Percentiles rank a stretch among this genome's conserved stretches.
These are phyloP conservation scores for Lophura nycthemera DNA, from an alignment of 2,113 vertebrate genomes.

Conservation along the genomic window DNA sequence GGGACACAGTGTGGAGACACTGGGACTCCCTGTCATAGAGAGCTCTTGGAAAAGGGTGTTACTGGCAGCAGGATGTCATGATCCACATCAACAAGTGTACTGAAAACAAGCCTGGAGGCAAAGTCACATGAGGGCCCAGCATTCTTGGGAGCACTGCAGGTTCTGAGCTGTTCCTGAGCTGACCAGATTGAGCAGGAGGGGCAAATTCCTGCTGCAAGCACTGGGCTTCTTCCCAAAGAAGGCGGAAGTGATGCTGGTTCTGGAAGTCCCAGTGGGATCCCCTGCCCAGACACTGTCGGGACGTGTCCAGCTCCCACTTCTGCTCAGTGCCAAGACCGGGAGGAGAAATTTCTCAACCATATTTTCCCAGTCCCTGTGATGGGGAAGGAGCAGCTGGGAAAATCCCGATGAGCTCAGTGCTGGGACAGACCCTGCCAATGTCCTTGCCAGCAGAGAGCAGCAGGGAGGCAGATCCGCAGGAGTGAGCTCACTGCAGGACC, in stretches of 20 bases:
- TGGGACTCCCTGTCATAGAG: background rate
- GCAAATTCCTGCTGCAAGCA: background rate
- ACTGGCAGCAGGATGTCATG: background rate
- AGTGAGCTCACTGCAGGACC: background rate
- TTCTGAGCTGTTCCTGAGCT: background rate
- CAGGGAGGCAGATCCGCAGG: background rate
- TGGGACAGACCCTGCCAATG: background rate
- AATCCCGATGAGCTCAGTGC: background rate
- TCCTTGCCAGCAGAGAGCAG: background rate
- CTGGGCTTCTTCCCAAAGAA: background rate
- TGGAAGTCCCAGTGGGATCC: background rate
- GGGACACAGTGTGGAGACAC: background rate
- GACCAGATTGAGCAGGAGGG: background rate
- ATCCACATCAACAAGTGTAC: background rate
- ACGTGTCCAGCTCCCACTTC: rapidly evolving
- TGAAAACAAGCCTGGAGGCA: background rate
- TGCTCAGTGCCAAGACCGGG: background rate
- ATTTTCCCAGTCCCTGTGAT: background rate
- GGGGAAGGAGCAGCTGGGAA: background rate
- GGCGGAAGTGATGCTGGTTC: background rate
- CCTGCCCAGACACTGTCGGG: background rate
- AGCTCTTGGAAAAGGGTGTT: background rate
- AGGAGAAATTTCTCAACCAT: background rate
- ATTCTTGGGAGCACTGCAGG: rapidly evolving
- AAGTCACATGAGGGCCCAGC: background rate